These are phyloP conservation scores for Pinctada fucata DNA, from an alignment of 2,888 invertebrate species.

Conservation along the genomic window DNA sequence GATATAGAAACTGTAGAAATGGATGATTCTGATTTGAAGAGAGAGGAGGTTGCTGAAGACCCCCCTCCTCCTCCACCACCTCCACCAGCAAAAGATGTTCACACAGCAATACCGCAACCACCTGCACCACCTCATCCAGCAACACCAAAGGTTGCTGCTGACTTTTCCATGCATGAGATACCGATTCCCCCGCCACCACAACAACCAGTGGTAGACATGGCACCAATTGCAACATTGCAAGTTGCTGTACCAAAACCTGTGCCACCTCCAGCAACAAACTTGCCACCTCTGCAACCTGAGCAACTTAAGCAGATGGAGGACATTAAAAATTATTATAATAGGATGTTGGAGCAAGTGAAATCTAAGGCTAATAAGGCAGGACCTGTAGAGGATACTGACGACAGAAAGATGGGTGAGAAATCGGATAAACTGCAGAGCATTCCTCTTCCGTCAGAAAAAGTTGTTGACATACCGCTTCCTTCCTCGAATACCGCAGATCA, in stretches of 20 bases:
- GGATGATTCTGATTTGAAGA: not conserved
- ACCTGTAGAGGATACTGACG: not conserved
- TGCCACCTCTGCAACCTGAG: slow-evolving; percentile 8
- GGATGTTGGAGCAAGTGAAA: not conserved
- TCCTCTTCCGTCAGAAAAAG: slow-evolving; percentile 8
- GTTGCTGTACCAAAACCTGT: slow-evolving; percentile 1
- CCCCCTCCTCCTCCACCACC: not conserved
- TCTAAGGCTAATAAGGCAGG: not conserved
- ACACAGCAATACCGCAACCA: too few relatives aligned
- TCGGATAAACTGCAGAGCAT: not conserved
- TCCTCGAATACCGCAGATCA: not conserved
- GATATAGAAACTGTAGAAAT: not conserved
- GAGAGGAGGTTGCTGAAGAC: not conserved
- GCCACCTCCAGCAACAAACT: slow-evolving; percentile 9
- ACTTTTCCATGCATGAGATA: slow-evolving; percentile 1
- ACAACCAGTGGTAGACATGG: not conserved
- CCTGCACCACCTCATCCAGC: slow-evolving; percentile 2
- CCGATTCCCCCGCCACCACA: slow-evolving; percentile 1
- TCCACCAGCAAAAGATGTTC: not conserved
- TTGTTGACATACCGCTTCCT: not conserved
- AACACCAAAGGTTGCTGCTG: not conserved
- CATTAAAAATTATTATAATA: not conserved
- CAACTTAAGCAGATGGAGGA: not conserved
- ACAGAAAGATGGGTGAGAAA: not conserved
- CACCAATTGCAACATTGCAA: not conserved